Evolutionary conservation across 2,113 vertebrate genomes (phyloP).

Genomic region (Pandion haliaetus): DNA sequence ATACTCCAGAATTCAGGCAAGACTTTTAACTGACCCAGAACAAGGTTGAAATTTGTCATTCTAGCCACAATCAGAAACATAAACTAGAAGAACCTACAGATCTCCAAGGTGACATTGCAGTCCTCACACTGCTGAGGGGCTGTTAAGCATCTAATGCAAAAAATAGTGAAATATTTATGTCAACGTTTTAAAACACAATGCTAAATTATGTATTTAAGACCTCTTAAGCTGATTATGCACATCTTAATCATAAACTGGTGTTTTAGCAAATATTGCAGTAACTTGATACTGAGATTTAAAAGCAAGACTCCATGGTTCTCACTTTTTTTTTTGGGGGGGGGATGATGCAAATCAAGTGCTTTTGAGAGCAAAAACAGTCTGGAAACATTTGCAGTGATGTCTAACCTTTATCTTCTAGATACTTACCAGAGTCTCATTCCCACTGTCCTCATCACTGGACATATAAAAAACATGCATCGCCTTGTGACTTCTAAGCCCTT

Average conservation of each 20-base stretch:
- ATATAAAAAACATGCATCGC: not conserved
- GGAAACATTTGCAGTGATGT: not conserved
- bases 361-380: not conserved
- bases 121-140: not conserved
- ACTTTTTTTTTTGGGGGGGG: not conserved
- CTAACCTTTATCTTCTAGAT: not conserved
- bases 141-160: not conserved
- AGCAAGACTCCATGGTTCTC: not conserved
- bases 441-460: not conserved
- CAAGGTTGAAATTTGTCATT: not conserved
- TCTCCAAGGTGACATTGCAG: not conserved
- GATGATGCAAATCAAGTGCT: not conserved
- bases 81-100: not conserved
- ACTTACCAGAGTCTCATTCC: not conserved
- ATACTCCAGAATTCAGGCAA: not conserved
- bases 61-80: not conserved
- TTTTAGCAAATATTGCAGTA: not conserved
- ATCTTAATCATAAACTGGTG: not conserved
- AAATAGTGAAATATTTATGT: slow-evolving; percentile 7
- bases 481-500: not conserved
- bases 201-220: slow-evolving; percentile 10
- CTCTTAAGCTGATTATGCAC: not conserved
- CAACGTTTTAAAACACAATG: not conserved
- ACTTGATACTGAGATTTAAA: not conserved
- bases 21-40: not conserved